phyloP scores from a whole-genome alignment of 1,140 invertebrate genomes.

The Macrosteles quadrilineatus region DNA sequence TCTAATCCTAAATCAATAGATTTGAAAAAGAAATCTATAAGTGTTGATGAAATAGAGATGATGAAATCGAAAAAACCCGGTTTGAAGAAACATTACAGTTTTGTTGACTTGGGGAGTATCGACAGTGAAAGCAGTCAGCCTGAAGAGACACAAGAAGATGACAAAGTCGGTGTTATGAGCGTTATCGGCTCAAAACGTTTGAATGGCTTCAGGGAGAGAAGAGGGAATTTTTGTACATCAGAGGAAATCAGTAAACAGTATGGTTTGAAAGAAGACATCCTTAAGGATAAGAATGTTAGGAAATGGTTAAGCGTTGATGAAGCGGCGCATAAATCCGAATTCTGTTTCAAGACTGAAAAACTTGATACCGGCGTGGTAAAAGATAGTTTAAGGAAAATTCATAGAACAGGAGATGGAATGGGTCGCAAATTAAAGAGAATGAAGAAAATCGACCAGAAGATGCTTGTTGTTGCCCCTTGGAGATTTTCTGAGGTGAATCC shows the following conservation, averaged over 20 bases:
- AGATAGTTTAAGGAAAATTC: constrained; percentile 33
- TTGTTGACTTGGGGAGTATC: constrained; percentile 37
- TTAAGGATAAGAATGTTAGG: constrained; percentile 20
- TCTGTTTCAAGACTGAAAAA: constrained; percentile 30
- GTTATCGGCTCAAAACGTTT: not conserved
- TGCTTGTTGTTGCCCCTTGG: constrained; percentile 39
- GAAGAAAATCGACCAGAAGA: constrained; percentile 38
- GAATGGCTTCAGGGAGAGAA: constrained; percentile 21
- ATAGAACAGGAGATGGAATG: constrained; percentile 17
- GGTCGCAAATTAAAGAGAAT: constrained; percentile 33
- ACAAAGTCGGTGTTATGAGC: constrained; percentile 31
- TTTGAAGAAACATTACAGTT: constrained; percentile 40
- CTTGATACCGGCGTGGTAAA: constrained; percentile 28
- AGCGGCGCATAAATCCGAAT: constrained; percentile 19
- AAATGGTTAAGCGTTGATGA: constrained; percentile 41
- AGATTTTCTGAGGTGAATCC: constrained; percentile 10
- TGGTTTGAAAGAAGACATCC: constrained; percentile 23
- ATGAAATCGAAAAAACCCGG: constrained; percentile 27
- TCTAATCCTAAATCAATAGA: constrained; percentile 26
- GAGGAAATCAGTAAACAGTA: constrained; percentile 38
- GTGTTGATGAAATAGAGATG: constrained; percentile 43
- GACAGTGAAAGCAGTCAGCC: not conserved
- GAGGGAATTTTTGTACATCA: constrained; percentile 37
- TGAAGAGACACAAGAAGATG: constrained; percentile 26
- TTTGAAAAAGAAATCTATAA: constrained; percentile 38